These are phyloP conservation scores for Eurypyga helias DNA, from an alignment of 2,113 vertebrate species.

Conservation along the genomic window DNA sequence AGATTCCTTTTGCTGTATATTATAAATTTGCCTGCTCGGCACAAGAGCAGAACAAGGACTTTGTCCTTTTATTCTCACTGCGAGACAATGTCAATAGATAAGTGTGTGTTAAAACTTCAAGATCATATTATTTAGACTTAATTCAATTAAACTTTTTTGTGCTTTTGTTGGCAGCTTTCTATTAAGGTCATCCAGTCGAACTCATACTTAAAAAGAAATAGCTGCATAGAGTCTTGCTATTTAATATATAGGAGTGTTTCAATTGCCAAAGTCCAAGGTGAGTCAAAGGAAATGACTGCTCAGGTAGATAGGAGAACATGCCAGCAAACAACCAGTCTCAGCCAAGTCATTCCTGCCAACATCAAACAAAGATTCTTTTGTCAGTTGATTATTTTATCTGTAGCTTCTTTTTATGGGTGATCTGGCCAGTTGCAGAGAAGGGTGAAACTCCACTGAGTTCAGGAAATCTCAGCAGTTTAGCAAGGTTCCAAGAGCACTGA, in stretches of 20 bases:
- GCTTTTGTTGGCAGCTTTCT: constrained; percentile 55
- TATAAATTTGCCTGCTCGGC: constrained; percentile 12
- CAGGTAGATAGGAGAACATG: background rate
- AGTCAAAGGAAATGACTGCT: background rate
- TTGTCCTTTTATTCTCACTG: background rate
- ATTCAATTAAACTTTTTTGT: constrained; percentile 43
- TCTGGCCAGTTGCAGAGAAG: background rate
- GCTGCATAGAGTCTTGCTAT: background rate
- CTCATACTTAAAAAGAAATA: constrained; percentile 5
- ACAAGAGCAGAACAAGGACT: constrained; percentile 43
- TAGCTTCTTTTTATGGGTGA: background rate
- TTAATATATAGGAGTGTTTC: background rate
- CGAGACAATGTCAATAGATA: constrained; percentile 26
- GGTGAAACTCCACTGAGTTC: background rate
- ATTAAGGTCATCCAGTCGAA: background rate
- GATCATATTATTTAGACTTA: constrained; percentile 58
- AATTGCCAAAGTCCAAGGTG: constrained; percentile 42
- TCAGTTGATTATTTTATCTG: background rate
- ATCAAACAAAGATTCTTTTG: background rate
- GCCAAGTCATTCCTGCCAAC: background rate
- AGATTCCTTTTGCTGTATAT: background rate
- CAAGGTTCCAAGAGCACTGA: background rate
- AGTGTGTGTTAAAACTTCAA: constrained; percentile 32
- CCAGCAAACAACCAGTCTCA: background rate
- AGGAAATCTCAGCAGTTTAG: background rate